Evolutionary conservation across 2,113 vertebrate species (phyloP), one percentile per base, ranked within the genome.

Genomic region (Alethe castanea): DNA sequence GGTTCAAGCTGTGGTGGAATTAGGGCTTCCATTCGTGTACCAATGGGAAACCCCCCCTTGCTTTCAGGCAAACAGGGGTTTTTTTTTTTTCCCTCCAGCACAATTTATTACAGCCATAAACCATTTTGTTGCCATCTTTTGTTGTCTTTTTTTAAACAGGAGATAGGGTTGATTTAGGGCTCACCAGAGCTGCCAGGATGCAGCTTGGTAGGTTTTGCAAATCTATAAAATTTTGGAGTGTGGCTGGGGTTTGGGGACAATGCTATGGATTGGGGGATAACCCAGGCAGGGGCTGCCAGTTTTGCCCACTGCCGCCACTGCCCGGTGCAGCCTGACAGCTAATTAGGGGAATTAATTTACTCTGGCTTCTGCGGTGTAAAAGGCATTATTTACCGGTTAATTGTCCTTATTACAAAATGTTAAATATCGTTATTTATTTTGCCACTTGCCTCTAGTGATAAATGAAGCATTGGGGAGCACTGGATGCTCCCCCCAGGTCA

Each of bases 341-440:
- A 97, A 98, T 97, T 97, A 98, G 94, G 96, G 96, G 95, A 97
- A 98, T 97, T 98, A 97, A 98, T 98, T 98, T 95, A 95, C 97
- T 97, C 96, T 71, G 90, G 87, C 92, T 97, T 97, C 95, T 42
- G 62, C 66, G 94, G 97, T 95, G 95, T 91, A 97, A 97, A 97
- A 97, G 93, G 96, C 94, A 95, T 98, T 98, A 98, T 97, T 98
- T 98, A 97, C 97, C 67, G 82, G 96, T 97, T 98, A 98, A 98
- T 98, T 96, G 97, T 97, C 52, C 36, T 94, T 97, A 98, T 98
- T 98, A 98, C 17, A 3, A 97, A 97, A 97, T 66, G 96, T 97
- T 98, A 98, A 98, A 97, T 97, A 97, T 95, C 96, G 91, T 97
- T 97, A 98, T 97, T 98, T 98, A 97, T 97, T 97, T 97, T 88